These are phyloP conservation scores for Silurus asotus DNA, from an alignment of 2,113 vertebrate genomes.

Conservation along the genomic window DNA sequence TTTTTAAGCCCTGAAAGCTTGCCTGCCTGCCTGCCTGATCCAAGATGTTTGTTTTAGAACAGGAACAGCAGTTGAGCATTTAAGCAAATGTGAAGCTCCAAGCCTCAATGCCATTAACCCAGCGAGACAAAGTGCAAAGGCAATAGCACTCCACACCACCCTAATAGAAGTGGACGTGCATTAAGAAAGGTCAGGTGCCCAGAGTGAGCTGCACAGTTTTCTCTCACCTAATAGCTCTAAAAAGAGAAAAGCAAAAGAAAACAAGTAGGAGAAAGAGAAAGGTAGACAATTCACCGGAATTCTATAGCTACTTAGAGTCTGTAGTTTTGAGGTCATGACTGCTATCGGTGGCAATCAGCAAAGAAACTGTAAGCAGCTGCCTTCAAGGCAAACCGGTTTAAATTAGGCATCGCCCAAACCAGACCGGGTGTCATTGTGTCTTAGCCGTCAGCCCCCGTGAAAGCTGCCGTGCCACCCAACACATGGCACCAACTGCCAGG, in stretches of 20 bases:
- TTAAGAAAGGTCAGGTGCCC: constrained; percentile 21
- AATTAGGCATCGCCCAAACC: constrained; percentile 66
- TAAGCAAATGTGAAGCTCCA: neutral
- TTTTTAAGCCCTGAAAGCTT: neutral
- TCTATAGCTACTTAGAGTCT: neutral
- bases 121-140: neutral
- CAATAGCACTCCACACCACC: neutral
- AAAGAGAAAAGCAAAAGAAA: neutral
- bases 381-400: constrained; percentile 71
- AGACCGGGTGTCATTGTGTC: constrained; percentile 65
- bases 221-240: neutral
- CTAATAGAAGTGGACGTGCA: constrained; percentile 26
- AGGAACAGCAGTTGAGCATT: neutral
- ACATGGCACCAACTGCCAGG: constrained; percentile 60
- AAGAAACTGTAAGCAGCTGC: constrained; percentile 56
- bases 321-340: constrained; percentile 16
- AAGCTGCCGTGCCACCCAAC: constrained; percentile 55
- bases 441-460: constrained; percentile 62
- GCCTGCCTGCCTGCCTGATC: too few relatives aligned
- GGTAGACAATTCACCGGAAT: neutral
- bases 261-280: neutral
- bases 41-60: neutral
- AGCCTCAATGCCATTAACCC: neutral
- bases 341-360: constrained; percentile 59
- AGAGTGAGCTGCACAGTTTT: neutral